Base-by-base conservation (phyloP, 2,888 invertebrate species). In the Pegoplata infirma region DNA sequence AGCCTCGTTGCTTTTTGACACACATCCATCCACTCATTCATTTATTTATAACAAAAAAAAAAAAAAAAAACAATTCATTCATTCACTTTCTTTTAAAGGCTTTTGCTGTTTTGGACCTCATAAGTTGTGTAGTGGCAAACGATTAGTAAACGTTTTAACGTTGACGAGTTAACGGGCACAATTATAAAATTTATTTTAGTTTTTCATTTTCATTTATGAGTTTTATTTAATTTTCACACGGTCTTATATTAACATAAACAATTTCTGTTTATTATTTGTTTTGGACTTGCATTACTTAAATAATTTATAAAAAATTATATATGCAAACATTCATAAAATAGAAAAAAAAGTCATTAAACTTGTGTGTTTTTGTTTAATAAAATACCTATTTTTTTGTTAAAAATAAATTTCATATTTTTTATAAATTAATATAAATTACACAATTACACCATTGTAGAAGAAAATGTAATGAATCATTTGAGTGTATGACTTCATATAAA, bases 121-220 rank as follows among this genome's bases (percentile, higher is more conserved):
- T 53, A 67, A 75, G 78, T 61, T 69, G 55, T 69, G 61, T 71
- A 66, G 56, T 63, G 55, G 69, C 82, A 67, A 64, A 67, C 74
- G 59, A 80, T 77, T 82, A 82, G 82, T 82, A 69, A 73, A 71
- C 68, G 47, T 75, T 72, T 76, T 76, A 76, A 78, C 81, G 80
- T 76, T 69, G 74, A 80, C 77, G 76, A 80, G 81, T 82, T 80
- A 77, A 78, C 81, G 76, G 75, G 67, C 64, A 51, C n/a, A 40
- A 40, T 40, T n/a, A 66, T 4, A 59, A 63, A 59, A 17, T 63
- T 32, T 59, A 28, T 40, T 66, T 47, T 23, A 14, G 16, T 58
- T 61, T 49, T 16, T 69, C 46, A 59, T 51, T 10, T 49, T 36
- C 5, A 17, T 49, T 59, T 19, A 14, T 36, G n/a, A 47, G 19